These are phyloP conservation scores for Lottia gigantea DNA, from an alignment of 2,888 invertebrate genomes.

Conservation along the genomic window DNA sequence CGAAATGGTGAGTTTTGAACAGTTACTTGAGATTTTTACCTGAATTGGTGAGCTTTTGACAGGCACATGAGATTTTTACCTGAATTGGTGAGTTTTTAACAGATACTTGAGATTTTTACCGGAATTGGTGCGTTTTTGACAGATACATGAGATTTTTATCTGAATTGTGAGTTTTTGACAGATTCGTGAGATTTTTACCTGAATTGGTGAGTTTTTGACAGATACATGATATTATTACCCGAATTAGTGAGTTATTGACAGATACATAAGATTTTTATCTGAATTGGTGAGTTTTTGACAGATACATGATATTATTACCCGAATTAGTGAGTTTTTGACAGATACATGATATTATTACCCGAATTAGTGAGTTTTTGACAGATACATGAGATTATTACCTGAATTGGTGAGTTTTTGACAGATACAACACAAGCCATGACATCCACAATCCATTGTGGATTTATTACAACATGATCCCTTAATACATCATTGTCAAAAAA, in stretches of 20 bases:
- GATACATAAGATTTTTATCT: constrained; percentile 37
- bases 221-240: constrained; percentile 39
- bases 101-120: constrained; percentile 34
- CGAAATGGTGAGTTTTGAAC: constrained; percentile 56
- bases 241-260: constrained; percentile 62
- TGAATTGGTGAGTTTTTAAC: neutral
- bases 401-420: constrained; percentile 63
- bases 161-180: constrained; percentile 62
- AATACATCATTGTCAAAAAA: constrained; percentile 65
- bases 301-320: constrained; percentile 67
- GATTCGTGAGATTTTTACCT: constrained; percentile 54
- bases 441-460: constrained; percentile 67
- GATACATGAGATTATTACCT: constrained; percentile 39
- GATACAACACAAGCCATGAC: constrained; percentile 67
- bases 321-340: constrained; percentile 62
- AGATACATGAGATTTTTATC: constrained; percentile 32
- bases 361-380: neutral
- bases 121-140: constrained; percentile 63
- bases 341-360: constrained; percentile 56
- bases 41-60: constrained; percentile 63
- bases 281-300: constrained; percentile 62
- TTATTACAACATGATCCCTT: constrained; percentile 61
- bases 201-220: neutral
- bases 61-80: constrained; percentile 66
- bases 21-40: constrained; percentile 33